Percentiles rank a stretch among this genome's conserved stretches.
These are phyloP conservation scores for Pheosia gnoma DNA, from an alignment of 2,888 invertebrate genomes.

Conservation along the genomic window DNA sequence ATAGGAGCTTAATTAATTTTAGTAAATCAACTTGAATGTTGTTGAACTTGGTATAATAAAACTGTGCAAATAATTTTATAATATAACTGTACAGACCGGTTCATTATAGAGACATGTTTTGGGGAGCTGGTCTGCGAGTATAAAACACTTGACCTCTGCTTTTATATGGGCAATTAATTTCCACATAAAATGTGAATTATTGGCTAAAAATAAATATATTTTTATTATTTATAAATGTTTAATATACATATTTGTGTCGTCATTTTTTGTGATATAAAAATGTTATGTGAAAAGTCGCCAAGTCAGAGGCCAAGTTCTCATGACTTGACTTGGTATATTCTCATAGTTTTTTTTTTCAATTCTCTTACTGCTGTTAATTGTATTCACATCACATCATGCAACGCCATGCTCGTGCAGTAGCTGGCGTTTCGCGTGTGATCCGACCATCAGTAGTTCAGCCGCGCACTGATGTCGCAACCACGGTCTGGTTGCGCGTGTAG, in stretches of 20 bases:
- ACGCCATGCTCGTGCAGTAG: neutral
- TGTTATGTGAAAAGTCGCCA: no score
- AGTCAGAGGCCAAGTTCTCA: no score
- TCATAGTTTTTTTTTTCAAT: neutral
- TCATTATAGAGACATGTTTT: neutral
- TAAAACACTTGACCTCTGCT: neutral
- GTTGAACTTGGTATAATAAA: constrained; percentile 1
- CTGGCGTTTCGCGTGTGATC: neutral
- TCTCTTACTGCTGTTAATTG: neutral
- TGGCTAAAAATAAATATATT: no score
- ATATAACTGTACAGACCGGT: neutral
- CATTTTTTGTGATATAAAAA: no score
- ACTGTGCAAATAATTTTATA: constrained; percentile 7
- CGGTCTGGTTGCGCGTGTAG: constrained; percentile 31
- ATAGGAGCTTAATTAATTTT: neutral
- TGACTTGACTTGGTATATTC: no score
- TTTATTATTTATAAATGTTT: no score
- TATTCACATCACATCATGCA: constrained; percentile 2
- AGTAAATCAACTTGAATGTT: neutral
- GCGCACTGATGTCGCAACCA: constrained; percentile 18
- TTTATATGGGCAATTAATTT: neutral
- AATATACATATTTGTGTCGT: no score
- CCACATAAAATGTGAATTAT: no score
- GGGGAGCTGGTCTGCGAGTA: neutral
- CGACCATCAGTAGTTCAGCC: constrained; percentile 6